Evolutionary conservation across 1,140 invertebrate species (phyloP).

Genomic region (Tetramorium simillimum): DNA sequence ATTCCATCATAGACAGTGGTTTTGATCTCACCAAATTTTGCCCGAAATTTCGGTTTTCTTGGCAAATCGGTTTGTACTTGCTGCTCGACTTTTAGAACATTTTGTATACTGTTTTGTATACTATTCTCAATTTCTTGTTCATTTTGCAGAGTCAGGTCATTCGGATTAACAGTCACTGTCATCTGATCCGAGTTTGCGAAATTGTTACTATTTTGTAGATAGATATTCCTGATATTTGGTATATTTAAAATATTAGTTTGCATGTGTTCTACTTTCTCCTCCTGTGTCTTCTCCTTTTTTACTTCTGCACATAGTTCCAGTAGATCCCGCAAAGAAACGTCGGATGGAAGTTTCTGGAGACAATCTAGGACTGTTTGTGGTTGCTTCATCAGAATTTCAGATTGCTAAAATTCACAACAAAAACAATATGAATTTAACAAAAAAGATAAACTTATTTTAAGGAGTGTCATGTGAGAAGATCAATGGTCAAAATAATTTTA

Average conservation of each 20-base stretch:
- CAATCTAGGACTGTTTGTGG: slow-evolving; percentile 80
- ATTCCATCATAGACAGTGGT: slow-evolving; percentile 82
- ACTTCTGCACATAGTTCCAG: slow-evolving; percentile 81
- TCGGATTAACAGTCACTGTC: slow-evolving; percentile 79
- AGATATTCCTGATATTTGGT: slow-evolving; percentile 81
- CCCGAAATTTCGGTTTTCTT: slow-evolving; percentile 84
- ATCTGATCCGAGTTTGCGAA: slow-evolving; percentile 79
- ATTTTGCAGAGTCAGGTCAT: slow-evolving; percentile 77
- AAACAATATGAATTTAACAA: not conserved
- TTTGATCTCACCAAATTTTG: slow-evolving; percentile 84
- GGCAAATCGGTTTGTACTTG: slow-evolving; percentile 80
- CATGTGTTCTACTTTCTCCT: slow-evolving; percentile 79
- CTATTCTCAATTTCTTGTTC: slow-evolving; percentile 75
- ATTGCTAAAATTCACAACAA: slow-evolving; percentile 64
- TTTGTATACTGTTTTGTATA: slow-evolving; percentile 62
- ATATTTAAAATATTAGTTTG: slow-evolving; percentile 84
- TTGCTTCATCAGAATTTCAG: slow-evolving; percentile 77
- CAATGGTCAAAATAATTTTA: too few species aligned
- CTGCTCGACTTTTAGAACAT: slow-evolving; percentile 77
- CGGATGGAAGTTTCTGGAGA: slow-evolving; percentile 83
- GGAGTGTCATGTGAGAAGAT: too few species aligned
- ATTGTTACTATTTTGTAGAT: slow-evolving; percentile 78
- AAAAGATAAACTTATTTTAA: not conserved
- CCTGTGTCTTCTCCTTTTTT: slow-evolving; percentile 80
- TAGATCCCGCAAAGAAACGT: slow-evolving; percentile 81